A percentile compares a stretch with the other conserved stretches of the same genome.
phyloP scores from a whole-genome alignment of 2,797 vertebrate species.

The Sitta carolinensis region DNA sequence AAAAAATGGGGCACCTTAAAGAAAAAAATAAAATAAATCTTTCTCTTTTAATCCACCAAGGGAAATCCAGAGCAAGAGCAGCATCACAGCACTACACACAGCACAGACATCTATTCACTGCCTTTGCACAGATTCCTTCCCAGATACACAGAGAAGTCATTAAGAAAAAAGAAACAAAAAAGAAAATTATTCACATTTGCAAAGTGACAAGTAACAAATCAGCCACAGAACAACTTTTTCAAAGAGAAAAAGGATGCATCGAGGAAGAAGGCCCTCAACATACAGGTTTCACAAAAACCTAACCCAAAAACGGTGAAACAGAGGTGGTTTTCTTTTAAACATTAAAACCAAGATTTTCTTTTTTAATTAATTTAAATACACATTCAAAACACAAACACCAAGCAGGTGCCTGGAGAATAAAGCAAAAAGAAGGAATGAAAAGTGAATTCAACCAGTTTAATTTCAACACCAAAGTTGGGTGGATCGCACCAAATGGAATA shows the following conservation, averaged over 20 bases:
- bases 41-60: slow-evolving; percentile 57
- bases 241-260: not conserved
- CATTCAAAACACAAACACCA: slow-evolving; percentile 46
- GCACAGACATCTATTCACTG: not conserved
- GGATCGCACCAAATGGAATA: slow-evolving; percentile 44
- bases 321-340: not conserved
- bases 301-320: not conserved
- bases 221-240: not conserved
- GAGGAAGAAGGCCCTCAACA: not conserved
- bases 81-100: slow-evolving; percentile 31
- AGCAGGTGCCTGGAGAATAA: not conserved
- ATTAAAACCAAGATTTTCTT: not conserved
- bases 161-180: not conserved
- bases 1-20: not conserved
- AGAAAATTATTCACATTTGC: not conserved
- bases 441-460: slow-evolving; percentile 27
- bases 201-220: not conserved
- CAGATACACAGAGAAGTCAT: not conserved
- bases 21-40: not conserved
- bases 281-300: not conserved
- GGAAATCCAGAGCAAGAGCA: slow-evolving; percentile 39
- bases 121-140: slow-evolving; percentile 18
- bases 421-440: slow-evolving; percentile 16
- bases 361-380: slow-evolving; percentile 23
- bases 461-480: slow-evolving; percentile 24